Base-by-base conservation (phyloP, 1,140 invertebrate genomes). In the Listronotus oregonensis region DNA sequence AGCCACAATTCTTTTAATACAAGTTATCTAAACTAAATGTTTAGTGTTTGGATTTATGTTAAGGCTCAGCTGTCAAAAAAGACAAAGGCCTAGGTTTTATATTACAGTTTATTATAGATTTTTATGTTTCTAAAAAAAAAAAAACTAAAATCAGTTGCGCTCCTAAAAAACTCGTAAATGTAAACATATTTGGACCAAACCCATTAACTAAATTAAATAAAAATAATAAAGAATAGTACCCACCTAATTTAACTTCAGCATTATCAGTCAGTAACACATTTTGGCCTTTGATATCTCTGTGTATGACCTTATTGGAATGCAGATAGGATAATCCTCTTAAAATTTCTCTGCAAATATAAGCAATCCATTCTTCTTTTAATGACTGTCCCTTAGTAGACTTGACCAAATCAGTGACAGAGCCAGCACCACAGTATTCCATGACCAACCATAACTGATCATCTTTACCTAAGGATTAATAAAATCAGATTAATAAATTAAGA, bases 391-490 rank as follows among this genome's bases (percentile, higher is more conserved):
- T 98, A 37, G 96, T 99, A 61, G 95, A 97, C 86, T 99, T 99
- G 42, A 99, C 97, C 76, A 99, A 86, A 84, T 99, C 98, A 60
- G 98, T 99, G 12, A 99, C 95, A 58, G 96, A 98, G 84, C 88
- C 98, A 78, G 96, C 97, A 73, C 97, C 97, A 86, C 98, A 99
- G 80, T 99, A 99, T 82, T 99, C 98, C 98, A 99, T 99, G 32
- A 99, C 98, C 75, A 99, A 85, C 97, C 97, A 99, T 60, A 99
- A 83, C 78, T 99, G 97, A 82, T 99, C 98, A 84, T 99, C 97
- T 84, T 99, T 98, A 39, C 62, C 62, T 64, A 55, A 34, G 17
- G 52, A 31, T 14, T 12, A 54, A 39, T 37, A 31, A 31, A 37
- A 37, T 37, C 37, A 50, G 6, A 18, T 7, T 21, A 9, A n/a